Base-by-base conservation (phyloP, 2,888 invertebrate species). In the Drosophila ustulata region DNA sequence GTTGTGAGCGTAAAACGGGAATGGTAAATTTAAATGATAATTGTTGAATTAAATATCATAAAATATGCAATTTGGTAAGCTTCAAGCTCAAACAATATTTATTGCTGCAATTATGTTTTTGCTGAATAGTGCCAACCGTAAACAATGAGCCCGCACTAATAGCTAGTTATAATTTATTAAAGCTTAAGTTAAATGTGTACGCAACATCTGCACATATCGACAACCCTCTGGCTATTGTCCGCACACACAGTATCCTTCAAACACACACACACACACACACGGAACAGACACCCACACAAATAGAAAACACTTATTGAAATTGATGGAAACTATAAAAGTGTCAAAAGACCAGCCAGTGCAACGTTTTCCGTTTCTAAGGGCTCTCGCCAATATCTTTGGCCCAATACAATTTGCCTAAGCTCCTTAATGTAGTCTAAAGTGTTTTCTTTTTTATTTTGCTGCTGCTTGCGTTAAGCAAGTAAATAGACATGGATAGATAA, bases 281-380 rank as follows among this genome's bases (percentile, higher is more conserved):
- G 53, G 37, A 11, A 37, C 25, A 53, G 26, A 43, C 41, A 46
- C 64, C 55, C 37, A 51, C 47, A 37, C 43, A 13, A n/a, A 50
- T 26, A 32, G 18, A 51, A 63, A 69, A 65, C 87, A 75, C 73
- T 87, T 84, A 80, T 80, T 78, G 79, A 85, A 72, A 88, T 79
- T 80, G 77, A 80, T 57, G 56, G 89, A 89, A 89, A 86, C 88
- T 82, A 84, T 88, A 88, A 83, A 88, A 88, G 89, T 88, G 88
- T 81, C 75, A 81, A 84, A 80, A 78, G 80, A 76, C 59, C 70
- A 71, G 61, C 32, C 61, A 51, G 50, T 62, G 23, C 46, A 46
- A 39, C 63, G n/a, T 58, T 64, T 45, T 49, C 68, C 56, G 46
- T 23, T 65, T 34, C 45, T 49, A 45, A 57, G 75, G 61, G 32